These are phyloP conservation scores for Perca flavescens DNA, from an alignment of 2,113 vertebrate genomes.

Conservation along the genomic window DNA sequence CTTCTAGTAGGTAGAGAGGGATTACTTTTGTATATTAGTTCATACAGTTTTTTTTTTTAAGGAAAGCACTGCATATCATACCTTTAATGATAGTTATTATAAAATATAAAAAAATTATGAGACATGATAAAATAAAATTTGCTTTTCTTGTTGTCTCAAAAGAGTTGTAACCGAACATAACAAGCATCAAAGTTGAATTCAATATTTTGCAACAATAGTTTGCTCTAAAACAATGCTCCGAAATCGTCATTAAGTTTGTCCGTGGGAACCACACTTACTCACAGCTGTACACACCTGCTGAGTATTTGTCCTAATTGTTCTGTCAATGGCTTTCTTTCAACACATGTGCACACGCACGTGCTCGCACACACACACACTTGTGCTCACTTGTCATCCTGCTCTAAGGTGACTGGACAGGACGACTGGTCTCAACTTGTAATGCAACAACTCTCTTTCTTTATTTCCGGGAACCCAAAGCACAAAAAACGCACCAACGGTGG, in stretches of 20 bases:
- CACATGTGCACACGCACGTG: not conserved
- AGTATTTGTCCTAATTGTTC: constrained; percentile 3
- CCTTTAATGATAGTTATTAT: too few species aligned
- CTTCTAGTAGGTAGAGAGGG: too few species aligned
- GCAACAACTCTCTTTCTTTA: too few species aligned
- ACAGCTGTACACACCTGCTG: constrained; percentile 31
- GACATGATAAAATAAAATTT: not conserved
- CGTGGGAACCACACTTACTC: constrained; percentile 1
- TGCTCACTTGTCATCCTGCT: constrained; percentile 23
- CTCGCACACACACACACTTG: too few species aligned
- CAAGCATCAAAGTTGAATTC: too few species aligned
- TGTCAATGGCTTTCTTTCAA: not conserved
- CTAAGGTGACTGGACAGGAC: constrained; percentile 16
- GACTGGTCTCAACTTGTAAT: too few species aligned
- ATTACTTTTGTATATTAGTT: too few species aligned
- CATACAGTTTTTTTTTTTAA: too few species aligned
- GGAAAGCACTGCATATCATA: too few species aligned
- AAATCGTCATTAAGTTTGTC: not conserved
- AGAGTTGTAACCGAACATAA: not conserved
- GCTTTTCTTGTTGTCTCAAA: not conserved
- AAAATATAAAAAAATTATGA: not conserved
- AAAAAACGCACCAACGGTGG: too few species aligned
- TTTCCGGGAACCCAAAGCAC: too few species aligned
- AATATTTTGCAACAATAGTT: not conserved
- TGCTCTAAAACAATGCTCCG: not conserved